A percentile compares a stretch with the other conserved stretches of the same genome.
Conservation (phyloP, 2,113 vertebrate genomes). For the Notechis scutatus region DNA sequence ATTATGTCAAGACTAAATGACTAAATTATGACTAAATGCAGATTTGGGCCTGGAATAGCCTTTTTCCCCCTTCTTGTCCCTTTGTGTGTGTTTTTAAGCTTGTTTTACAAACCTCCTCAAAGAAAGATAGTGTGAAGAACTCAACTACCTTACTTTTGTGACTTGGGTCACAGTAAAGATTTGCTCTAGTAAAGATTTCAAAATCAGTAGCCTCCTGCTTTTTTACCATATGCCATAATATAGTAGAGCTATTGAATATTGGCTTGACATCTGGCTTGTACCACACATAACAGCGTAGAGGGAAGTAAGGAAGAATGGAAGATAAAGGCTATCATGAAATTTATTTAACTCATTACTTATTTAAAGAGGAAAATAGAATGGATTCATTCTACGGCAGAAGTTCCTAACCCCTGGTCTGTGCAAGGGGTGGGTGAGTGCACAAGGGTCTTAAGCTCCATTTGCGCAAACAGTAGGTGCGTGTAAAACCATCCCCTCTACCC, state of each 20-base stretch:
- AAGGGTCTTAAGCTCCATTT: too few species aligned
- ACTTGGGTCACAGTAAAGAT: background rate
- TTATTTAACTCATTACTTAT: background rate
- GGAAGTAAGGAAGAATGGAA: background rate
- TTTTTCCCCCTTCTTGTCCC: background rate
- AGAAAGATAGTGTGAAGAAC: background rate
- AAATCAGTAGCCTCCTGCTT: background rate
- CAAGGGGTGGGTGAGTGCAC: too few species aligned
- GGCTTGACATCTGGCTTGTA: background rate
- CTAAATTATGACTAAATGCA: background rate
- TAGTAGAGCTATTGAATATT: background rate
- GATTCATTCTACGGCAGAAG: background rate
- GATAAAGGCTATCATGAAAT: background rate
- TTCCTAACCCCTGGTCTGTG: too few species aligned
- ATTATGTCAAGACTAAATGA: background rate
- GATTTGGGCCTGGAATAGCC: background rate
- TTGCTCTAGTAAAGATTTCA: background rate
- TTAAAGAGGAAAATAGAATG: background rate
- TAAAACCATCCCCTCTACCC: too few species aligned
- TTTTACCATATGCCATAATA: background rate
- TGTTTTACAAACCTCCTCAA: background rate
- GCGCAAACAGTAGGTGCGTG: fast-evolving
- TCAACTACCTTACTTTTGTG: background rate
- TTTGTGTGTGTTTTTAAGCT: background rate
- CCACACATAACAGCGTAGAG: background rate